Conservation (phyloP, 1,140 invertebrate species). For the Bombus haemorrhoidalis region DNA sequence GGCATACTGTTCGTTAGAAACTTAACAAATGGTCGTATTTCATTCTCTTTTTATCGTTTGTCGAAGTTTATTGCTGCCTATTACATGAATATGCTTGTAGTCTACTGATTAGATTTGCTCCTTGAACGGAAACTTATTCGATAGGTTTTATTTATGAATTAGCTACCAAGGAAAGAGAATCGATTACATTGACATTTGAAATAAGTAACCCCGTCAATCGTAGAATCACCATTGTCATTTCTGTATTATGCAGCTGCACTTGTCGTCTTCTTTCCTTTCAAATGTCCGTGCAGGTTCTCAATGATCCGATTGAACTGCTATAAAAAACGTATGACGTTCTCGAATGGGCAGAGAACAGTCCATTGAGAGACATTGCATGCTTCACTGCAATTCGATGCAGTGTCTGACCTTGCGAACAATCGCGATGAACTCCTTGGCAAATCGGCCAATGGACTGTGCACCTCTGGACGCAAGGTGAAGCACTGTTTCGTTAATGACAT, state of each 20-base stretch:
- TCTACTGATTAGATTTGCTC: not conserved
- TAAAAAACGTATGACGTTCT: too few relatives aligned
- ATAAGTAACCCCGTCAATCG: not conserved
- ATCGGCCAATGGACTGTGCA: not conserved
- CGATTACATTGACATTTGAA: not conserved
- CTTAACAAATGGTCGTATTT: not conserved
- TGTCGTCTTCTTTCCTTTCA: not conserved
- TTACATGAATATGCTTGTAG: not conserved
- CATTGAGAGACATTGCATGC: not conserved
- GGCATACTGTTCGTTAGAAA: not conserved
- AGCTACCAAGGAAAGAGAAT: not conserved
- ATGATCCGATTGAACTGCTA: not conserved
- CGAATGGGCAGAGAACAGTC: not conserved
- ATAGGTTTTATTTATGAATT: not conserved
- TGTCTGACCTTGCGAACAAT: not conserved
- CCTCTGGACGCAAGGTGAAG: too few relatives aligned
- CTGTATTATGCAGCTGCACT: not conserved
- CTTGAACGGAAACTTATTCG: too few relatives aligned
- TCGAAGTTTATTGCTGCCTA: not conserved
- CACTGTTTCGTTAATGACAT: too few relatives aligned
- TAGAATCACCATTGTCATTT: not conserved
- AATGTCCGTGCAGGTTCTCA: not conserved
- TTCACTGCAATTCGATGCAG: not conserved
- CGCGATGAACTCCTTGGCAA: conserved; percentile 16
- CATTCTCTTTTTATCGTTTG: not conserved